Evolutionary conservation across 2,113 vertebrate species (phyloP), one percentile per base, ranked within the genome.

Genomic region (Strix aluco): DNA sequence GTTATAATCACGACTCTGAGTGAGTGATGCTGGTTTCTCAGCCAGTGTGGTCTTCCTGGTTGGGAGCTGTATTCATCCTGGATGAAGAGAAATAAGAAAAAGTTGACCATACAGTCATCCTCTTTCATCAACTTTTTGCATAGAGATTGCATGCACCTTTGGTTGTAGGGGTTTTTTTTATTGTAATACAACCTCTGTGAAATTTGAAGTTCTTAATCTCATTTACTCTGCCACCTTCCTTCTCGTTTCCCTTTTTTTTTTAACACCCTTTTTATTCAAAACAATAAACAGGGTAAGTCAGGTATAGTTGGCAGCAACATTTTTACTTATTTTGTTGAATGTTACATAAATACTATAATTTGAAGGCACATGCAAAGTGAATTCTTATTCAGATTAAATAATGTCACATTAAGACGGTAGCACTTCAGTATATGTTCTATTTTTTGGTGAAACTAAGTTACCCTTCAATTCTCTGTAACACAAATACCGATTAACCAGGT

Each of bases 401-500:
- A 91, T 93, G 88, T 94, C 79, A 81, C 70, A 88, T 96, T 96
- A 91, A 46, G 29, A 65, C 7, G 14, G 80, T 30, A 87, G 91
- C 75, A 89, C 73, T 90, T 92, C 79, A 93, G 73, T 65, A 20
- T 61, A 46, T 59, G 71, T 30, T 85, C 91, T 92, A 2, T 29
- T 91, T 96, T 96, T 92, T 59, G 84, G 85, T 38, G 51, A 74
- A 88, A 77, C 73, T 46, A 8, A 83, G 81, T 92, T 96, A 90
- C 81, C 67, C 81, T 94, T 86, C 94, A 85, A 81, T 96, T 96
- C 92, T 51, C 52, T 63, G 81, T 32, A 91, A 80, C 86, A 86
- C 91, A 90, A 96, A 94, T 85, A 96, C 84, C 47, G 61, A 97
- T 97, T 96, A 96, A 74, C 80, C 96, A 92, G 92, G 86, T 93